phyloP scores from a whole-genome alignment of 37 sponge, comb jelly and placozoan genomes.

The Haliclona indistincta region DNA sequence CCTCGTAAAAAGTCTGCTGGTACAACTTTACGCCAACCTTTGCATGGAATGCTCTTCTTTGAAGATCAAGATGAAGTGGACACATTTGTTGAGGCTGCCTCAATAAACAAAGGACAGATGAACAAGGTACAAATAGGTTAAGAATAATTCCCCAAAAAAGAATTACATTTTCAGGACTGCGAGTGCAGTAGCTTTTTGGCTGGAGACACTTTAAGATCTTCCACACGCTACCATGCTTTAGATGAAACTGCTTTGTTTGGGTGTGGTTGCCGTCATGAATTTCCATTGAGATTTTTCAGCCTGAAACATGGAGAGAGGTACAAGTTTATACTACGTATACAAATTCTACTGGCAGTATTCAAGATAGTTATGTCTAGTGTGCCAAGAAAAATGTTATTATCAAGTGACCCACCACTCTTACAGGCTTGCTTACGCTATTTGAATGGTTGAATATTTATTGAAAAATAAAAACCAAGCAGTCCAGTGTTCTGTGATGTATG shows the following conservation, averaged over 20 bases:
- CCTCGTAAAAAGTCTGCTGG: constrained; percentile 28
- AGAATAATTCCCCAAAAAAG: no score
- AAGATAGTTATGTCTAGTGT: background rate
- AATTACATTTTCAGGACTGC: no score
- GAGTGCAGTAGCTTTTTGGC: constrained; percentile 22
- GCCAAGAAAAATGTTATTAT: no score
- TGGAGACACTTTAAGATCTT: constrained; percentile 14
- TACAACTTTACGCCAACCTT: background rate
- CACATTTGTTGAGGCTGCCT: no score
- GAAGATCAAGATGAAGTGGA: constrained; percentile 8
- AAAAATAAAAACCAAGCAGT: background rate
- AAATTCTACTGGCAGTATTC: background rate
- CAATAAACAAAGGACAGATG: no score
- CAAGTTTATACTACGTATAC: no score
- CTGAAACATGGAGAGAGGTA: constrained; percentile 38
- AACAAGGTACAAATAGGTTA: no score
- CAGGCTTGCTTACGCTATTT: background rate
- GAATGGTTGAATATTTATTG: background rate
- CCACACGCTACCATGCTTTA: constrained; percentile 17
- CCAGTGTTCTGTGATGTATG: constrained; percentile 18
- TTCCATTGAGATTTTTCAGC: constrained; percentile 19
- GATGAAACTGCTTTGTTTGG: constrained; percentile 43
- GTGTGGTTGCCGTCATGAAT: constrained; percentile 42
- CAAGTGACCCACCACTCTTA: no score
- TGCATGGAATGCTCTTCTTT: constrained; percentile 18